A percentile compares a stretch with the other conserved stretches of the same genome.
These are phyloP conservation scores for Diloba caeruleocephala DNA, from an alignment of 2,888 invertebrate genomes.

Conservation along the genomic window DNA sequence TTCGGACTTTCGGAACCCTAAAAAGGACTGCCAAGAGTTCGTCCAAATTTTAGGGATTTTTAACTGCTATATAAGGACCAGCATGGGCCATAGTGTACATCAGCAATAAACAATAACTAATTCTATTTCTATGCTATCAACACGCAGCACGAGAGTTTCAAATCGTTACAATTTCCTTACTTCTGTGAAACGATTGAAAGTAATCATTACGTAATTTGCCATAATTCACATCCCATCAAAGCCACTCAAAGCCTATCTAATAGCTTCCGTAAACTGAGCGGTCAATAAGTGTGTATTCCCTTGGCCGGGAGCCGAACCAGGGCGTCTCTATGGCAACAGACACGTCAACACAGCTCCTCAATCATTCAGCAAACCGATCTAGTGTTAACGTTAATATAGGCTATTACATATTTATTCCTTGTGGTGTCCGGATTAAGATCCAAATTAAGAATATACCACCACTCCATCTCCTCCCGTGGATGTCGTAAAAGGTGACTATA, in stretches of 20 bases:
- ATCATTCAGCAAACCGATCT: conserved; percentile 44
- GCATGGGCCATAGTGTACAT: too few species aligned
- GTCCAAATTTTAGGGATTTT: too few species aligned
- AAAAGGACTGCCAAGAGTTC: too few species aligned
- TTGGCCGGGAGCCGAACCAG: conserved; percentile 70
- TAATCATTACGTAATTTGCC: not conserved
- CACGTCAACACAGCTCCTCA: conserved; percentile 64
- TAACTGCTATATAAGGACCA: too few species aligned
- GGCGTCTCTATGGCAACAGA: conserved; percentile 69
- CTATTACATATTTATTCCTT: too few species aligned
- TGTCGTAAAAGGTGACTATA: too few species aligned
- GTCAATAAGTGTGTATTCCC: conserved; percentile 53
- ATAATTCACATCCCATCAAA: not conserved
- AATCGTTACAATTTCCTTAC: not conserved
- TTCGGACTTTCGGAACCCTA: too few species aligned
- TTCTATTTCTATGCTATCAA: not conserved
- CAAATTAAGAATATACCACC: too few species aligned
- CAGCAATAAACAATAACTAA: too few species aligned
- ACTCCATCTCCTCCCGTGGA: too few species aligned
- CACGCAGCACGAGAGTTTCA: not conserved
- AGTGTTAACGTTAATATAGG: too few species aligned
- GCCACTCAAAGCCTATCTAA: not conserved
- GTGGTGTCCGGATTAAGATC: too few species aligned
- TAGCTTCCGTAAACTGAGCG: conserved; percentile 17
- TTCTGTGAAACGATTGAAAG: not conserved